phyloP scores from a whole-genome alignment of 2,797 vertebrate species.

The Chloroceryle amazona region DNA sequence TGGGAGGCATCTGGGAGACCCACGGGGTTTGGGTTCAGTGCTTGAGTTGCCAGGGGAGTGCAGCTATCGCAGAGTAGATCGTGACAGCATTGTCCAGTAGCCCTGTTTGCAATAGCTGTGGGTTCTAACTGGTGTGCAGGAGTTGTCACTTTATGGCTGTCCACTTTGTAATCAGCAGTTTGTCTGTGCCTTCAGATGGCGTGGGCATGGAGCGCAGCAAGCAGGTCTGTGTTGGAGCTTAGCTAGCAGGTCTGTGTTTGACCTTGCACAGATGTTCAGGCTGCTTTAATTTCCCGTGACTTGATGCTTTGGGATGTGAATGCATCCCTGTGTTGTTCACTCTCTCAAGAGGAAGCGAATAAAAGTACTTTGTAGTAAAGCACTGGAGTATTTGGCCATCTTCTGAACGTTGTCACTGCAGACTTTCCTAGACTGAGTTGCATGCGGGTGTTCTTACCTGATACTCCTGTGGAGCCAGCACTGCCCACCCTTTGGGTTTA shows the following conservation, averaged over 20 bases:
- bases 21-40: fast-evolving
- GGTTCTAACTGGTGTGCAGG: neutral
- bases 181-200: neutral
- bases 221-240: neutral
- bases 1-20: neutral
- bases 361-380: neutral
- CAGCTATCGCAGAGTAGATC: fast-evolving
- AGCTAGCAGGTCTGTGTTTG: neutral
- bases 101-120: fast-evolving
- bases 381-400: neutral
- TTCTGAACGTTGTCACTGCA: neutral
- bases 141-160: neutral
- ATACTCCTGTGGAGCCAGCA: neutral
- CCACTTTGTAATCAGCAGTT: neutral
- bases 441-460: neutral
- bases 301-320: neutral
- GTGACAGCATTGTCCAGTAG: neutral
- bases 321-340: fast-evolving
- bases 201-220: neutral
- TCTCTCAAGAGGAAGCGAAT: neutral
- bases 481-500: neutral
- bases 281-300: neutral
- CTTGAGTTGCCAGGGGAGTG: neutral
- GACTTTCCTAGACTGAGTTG: neutral
- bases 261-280: neutral